These are phyloP conservation scores for Pissodes strobi DNA, from an alignment of 1,140 invertebrate species.

Conservation along the genomic window DNA sequence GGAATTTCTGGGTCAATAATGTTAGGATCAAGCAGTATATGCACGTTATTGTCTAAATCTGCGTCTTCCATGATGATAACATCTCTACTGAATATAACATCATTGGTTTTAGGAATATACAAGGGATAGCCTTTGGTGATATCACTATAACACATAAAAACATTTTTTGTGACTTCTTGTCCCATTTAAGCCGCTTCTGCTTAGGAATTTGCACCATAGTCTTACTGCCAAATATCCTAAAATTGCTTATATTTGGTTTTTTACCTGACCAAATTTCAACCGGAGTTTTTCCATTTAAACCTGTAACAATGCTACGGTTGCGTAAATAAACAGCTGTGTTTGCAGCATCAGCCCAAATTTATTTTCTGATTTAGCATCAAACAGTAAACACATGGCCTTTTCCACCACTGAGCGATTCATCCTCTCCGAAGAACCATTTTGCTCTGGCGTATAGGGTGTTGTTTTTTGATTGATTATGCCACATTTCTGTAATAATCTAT, in stretches of 20 bases:
- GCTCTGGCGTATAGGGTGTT: constrained; percentile 14
- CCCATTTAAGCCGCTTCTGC: constrained; percentile 48
- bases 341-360: constrained; percentile 55
- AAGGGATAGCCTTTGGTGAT: constrained; percentile 14
- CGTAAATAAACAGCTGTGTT: constrained; percentile 43
- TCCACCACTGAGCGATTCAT: too few species aligned
- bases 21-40: not conserved
- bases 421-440: too few species aligned
- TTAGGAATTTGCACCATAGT: constrained; percentile 54
- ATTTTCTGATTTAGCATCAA: constrained; percentile 44
- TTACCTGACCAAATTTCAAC: not conserved
- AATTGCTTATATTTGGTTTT: not conserved
- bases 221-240: constrained; percentile 36
- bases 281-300: constrained; percentile 14
- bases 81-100: not conserved
- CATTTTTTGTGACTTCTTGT: constrained; percentile 42
- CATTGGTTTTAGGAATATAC: not conserved
- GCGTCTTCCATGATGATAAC: not conserved
- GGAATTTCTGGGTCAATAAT: too few species aligned
- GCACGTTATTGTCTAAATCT: too few species aligned
- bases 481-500: constrained; percentile 39
- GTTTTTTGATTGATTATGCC: constrained; percentile 34
- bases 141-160: constrained; percentile 57
- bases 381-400: constrained; percentile 50
- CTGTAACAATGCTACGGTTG: constrained; percentile 1